phyloP scores from a whole-genome alignment of 2,888 invertebrate genomes.

The Meliscaeva auricollis region DNA sequence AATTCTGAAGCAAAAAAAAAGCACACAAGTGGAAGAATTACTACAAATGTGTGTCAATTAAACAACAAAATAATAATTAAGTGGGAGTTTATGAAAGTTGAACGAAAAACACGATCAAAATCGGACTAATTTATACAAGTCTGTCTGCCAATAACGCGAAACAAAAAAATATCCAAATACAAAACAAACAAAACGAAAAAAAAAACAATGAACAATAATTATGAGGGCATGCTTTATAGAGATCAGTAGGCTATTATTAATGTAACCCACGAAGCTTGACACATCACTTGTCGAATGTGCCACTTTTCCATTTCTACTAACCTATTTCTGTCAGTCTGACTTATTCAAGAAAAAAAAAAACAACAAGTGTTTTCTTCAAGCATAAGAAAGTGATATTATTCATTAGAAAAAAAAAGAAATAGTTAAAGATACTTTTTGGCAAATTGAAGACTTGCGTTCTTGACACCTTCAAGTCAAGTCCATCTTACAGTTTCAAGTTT shows the following conservation, averaged over 20 bases:
- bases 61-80: background rate
- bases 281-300: conserved; percentile 34
- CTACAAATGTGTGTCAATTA: conserved; percentile 16
- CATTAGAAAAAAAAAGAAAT: conserved; percentile 13
- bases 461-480: conserved; percentile 33
- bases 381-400: conserved; percentile 31
- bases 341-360: background rate
- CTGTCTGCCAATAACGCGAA: background rate
- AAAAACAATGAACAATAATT: conserved; percentile 14
- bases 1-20: no score
- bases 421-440: background rate
- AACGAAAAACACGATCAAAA: conserved; percentile 29
- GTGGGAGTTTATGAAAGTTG: conserved; percentile 28
- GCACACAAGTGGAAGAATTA: no score
- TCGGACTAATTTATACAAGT: background rate
- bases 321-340: conserved; percentile 14
- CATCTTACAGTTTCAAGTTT: conserved; percentile 32
- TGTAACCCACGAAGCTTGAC: conserved; percentile 55
- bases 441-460: conserved; percentile 15
- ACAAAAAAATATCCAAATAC: background rate
- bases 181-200: conserved; percentile 15
- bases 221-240: conserved; percentile 47
- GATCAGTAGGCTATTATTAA: conserved; percentile 44
- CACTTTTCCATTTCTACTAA: conserved; percentile 30
- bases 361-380: background rate